These are phyloP conservation scores for Vanessa tameamea DNA, from an alignment of 1,140 invertebrate species.

Conservation along the genomic window DNA sequence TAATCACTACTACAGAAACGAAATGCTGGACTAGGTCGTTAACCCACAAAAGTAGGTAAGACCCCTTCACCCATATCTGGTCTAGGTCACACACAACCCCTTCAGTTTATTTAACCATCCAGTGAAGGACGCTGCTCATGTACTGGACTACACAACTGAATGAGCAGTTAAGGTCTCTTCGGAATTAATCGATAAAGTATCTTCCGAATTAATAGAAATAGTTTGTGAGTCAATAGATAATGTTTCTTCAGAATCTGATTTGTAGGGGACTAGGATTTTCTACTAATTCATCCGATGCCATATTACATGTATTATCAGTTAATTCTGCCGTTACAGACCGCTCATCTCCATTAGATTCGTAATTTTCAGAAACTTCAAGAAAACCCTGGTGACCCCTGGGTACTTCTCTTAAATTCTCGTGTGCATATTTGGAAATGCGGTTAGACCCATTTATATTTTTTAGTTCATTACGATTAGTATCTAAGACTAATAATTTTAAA, in stretches of 20 bases:
- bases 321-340: neutral
- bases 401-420: conserved; percentile 45
- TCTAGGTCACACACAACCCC: no score
- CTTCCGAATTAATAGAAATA: neutral
- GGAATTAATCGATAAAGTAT: neutral
- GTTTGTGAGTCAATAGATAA: neutral
- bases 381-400: conserved; percentile 26
- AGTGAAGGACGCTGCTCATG: no score
- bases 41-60: no score
- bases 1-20: no score
- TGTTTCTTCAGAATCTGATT: no score
- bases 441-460: conserved; percentile 31
- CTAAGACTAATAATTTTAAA: conserved; percentile 42
- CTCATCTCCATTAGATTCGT: neutral
- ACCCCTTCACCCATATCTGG: no score
- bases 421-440: conserved; percentile 40
- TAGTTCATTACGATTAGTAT: conserved; percentile 46
- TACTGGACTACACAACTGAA: no score
- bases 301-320: neutral
- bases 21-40: no score
- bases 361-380: no score
- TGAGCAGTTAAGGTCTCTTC: no score
- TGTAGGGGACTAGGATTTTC: no score
- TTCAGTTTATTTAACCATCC: no score
- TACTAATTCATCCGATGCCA: neutral